Evolutionary conservation across 2,888 invertebrate species (phyloP), one percentile per base, ranked within the genome.

Genomic region (Macrosoma leucophasiata): DNA sequence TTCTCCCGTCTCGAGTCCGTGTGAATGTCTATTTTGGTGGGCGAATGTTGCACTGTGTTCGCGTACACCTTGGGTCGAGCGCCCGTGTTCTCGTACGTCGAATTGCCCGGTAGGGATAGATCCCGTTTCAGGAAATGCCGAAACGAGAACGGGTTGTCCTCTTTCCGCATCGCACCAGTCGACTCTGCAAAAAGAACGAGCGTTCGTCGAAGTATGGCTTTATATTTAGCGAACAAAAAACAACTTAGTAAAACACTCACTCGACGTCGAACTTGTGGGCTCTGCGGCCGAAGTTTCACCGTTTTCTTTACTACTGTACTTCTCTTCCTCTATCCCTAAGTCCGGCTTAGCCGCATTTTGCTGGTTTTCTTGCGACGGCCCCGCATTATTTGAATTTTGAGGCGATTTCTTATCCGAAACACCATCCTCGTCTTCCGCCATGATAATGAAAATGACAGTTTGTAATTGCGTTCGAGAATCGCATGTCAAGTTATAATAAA

Each of bases 81-180:
- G 21, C 94, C 94, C 38, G 91, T 90, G 55, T 84, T 87, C 56
- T 88, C 88, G 61, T 89, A 90, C 43, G 87, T 89, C 14, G 82
- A 82, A 42, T 84, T 78, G 46, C 84, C 82, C 39, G 84, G 84
- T 48, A 84, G 56, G 44, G 82, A 85, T 24, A 82, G 60, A 53
- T 91, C 90, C 51, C 90, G 87, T 60, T 90, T 90, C 50, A 94
- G 71, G 65, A 95, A 95, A 65, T 94, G 94, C 63, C 94, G 92
- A 56, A 95, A 93, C 33, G 94, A 94, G 71, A 94, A 93, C 2
- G 92, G 90, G 71, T 92, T 92, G 50, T 92, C 92, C 58, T 92
- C 92, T 50, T 87, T 85, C 30, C 86, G 81, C 39, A 81, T 68
- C 17, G 70, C 69, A 12, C 85, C 84, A 38, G 77, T 67, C 33